Evolutionary conservation across 1,140 invertebrate genomes (phyloP).

Genomic region (Nebria ingens): DNA sequence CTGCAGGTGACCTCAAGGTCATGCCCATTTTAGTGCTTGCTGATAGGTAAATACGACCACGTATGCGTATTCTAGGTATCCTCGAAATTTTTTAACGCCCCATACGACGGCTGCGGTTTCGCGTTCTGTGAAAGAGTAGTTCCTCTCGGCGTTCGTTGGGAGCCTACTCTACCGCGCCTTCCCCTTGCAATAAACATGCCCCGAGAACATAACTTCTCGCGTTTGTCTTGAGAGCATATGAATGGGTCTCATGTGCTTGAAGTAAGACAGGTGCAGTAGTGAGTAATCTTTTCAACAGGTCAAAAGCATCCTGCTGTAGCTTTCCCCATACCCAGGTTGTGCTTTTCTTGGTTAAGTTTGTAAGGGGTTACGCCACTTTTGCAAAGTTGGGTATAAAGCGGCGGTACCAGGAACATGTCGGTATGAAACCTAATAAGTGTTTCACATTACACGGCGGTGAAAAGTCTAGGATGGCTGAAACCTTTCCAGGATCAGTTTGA

Average conservation of each 20-base stretch:
- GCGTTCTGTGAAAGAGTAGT: slow-evolving; percentile 32
- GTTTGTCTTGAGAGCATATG: slow-evolving; percentile 26
- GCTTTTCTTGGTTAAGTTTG: slow-evolving; percentile 14
- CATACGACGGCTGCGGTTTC: slow-evolving; percentile 34
- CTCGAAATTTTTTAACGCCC: slow-evolving; percentile 30
- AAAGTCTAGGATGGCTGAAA: slow-evolving; percentile 16
- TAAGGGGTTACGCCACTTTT: not conserved
- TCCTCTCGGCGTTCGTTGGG: slow-evolving; percentile 28
- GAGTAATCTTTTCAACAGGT: slow-evolving; percentile 11
- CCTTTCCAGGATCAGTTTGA: slow-evolving; percentile 15
- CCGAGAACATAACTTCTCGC: slow-evolving; percentile 29
- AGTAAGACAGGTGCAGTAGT: slow-evolving; percentile 16
- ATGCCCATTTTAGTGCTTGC: slow-evolving; percentile 38
- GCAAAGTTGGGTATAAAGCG: slow-evolving; percentile 7
- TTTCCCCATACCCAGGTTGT: not conserved
- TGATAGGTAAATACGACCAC: slow-evolving; percentile 32
- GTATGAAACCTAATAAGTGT: slow-evolving; percentile 23
- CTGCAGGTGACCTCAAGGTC: slow-evolving; percentile 31
- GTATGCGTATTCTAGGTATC: slow-evolving; percentile 20
- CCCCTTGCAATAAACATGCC: slow-evolving; percentile 30
- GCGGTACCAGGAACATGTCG: slow-evolving; percentile 24
- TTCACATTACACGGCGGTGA: slow-evolving; percentile 18
- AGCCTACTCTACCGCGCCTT: slow-evolving; percentile 25
- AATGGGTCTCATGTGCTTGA: slow-evolving; percentile 22
- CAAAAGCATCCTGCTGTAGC: not conserved